A percentile compares a stretch with the other conserved stretches of the same genome.
These are phyloP conservation scores for Aplocera efformata DNA, from an alignment of 2,888 invertebrate species.

Conservation along the genomic window DNA sequence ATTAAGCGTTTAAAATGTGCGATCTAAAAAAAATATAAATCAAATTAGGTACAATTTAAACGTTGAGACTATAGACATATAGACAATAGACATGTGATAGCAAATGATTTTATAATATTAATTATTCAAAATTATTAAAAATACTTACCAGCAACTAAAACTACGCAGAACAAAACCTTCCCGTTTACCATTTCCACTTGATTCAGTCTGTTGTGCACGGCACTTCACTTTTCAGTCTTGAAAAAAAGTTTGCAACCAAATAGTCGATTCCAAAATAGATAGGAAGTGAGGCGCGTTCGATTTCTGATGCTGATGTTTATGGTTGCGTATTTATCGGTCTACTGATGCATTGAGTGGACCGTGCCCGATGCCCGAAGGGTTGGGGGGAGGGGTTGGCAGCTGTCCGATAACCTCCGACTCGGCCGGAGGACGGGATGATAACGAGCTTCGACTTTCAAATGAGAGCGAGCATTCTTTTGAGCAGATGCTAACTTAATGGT, in stretches of 20 bases:
- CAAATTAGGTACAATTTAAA: too few species aligned
- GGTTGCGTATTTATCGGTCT: slow-evolving; percentile 54
- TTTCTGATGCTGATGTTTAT: slow-evolving; percentile 45
- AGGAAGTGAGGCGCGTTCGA: slow-evolving; percentile 26
- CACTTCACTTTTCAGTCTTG: slow-evolving; percentile 22
- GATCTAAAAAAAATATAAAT: too few species aligned
- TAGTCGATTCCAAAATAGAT: slow-evolving; percentile 3
- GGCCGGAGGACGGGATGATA: slow-evolving; percentile 65
- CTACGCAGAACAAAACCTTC: slow-evolving; percentile 60
- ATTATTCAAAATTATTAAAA: too few species aligned
- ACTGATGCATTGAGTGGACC: slow-evolving; percentile 62
- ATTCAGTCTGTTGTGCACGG: slow-evolving; percentile 45
- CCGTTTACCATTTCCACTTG: slow-evolving; percentile 72
- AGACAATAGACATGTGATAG: too few species aligned
- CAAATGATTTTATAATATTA: too few species aligned
- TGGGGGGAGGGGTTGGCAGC: slow-evolving; percentile 42
- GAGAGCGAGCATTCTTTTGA: slow-evolving; percentile 63
- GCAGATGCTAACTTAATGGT: slow-evolving; percentile 29
- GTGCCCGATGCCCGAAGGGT: slow-evolving; percentile 43
- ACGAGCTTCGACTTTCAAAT: slow-evolving; percentile 61
- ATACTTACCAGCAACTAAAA: slow-evolving; percentile 66
- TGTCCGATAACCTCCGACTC: slow-evolving; percentile 65
- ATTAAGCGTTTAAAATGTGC: too few species aligned
- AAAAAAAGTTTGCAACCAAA: too few species aligned
- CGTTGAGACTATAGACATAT: too few species aligned